Evolutionary conservation across 2,113 vertebrate species (phyloP).

Genomic region (Tiliqua scincoides): DNA sequence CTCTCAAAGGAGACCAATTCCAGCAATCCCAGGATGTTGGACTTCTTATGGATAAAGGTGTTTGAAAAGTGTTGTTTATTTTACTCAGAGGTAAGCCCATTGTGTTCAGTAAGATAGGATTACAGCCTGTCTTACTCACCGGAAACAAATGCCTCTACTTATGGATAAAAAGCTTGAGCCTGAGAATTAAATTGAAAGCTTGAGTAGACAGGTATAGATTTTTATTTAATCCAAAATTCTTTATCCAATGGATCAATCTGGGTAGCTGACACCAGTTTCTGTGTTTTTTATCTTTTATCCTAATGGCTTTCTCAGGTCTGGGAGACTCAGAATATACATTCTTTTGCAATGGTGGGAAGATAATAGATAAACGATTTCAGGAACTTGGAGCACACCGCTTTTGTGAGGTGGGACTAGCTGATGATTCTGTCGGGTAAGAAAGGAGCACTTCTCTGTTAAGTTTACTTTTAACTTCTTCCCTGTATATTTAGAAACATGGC

Average conservation of each 20-base stretch:
- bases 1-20: not conserved
- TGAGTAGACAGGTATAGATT: not conserved
- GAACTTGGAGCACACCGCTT: constrained; percentile 91
- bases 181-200: not conserved
- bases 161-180: not conserved
- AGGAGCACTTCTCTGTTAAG: not conserved
- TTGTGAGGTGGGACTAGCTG: constrained; percentile 89
- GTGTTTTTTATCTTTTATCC: not conserved
- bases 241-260: not conserved
- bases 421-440: constrained; percentile 92
- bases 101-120: too few species aligned
- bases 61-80: too few species aligned
- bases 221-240: not conserved
- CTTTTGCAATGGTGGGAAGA: constrained; percentile 98
- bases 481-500: not conserved
- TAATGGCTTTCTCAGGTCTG: constrained; percentile 79
- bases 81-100: too few species aligned
- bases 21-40: not conserved
- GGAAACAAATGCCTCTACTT: not conserved
- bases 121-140: too few species aligned
- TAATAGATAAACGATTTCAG: constrained; percentile 85
- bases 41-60: not conserved
- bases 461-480: constrained; percentile 20
- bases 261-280: accelerated
- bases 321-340: constrained; percentile 94